Evolutionary conservation across 2,797 vertebrate genomes (phyloP).

Genomic region (Momotus momota): DNA sequence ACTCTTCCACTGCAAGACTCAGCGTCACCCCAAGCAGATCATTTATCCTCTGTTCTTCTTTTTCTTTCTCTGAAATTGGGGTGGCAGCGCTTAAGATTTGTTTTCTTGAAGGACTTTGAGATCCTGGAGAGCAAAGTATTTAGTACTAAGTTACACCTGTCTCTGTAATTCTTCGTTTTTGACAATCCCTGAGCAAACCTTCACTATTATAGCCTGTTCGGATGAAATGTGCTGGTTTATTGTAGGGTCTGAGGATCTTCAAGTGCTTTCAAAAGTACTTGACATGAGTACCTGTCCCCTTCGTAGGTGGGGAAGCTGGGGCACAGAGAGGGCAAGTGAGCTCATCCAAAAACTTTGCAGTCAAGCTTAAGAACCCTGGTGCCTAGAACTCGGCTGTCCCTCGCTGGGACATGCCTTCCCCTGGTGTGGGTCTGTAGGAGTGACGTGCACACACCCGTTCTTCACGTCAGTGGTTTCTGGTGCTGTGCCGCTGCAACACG

Average conservation of each 20-base stretch:
- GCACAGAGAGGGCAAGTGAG: neutral
- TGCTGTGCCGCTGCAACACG: neutral
- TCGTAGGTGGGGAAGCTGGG: neutral
- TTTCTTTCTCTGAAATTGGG: neutral
- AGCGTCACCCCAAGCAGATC: neutral
- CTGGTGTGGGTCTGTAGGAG: neutral
- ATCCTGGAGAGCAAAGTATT: neutral
- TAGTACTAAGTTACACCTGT: neutral
- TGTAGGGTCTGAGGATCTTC: neutral
- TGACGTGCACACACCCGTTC: neutral
- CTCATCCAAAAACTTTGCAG: neutral
- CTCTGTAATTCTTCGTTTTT: neutral
- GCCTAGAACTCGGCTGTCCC: neutral
- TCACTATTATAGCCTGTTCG: fast-evolving
- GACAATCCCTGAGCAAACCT: neutral
- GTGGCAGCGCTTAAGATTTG: neutral
- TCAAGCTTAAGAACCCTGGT: fast-evolving
- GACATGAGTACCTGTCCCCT: neutral
- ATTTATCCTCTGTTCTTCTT: neutral
- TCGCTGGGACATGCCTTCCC: fast-evolving
- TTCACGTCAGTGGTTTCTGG: neutral
- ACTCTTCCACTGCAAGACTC: neutral
- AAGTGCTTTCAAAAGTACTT: neutral
- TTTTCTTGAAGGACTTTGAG: neutral
- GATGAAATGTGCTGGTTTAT: neutral